Evolutionary conservation across 2,113 vertebrate species (phyloP).

Genomic region (Sphaerodactylus townsendi): DNA sequence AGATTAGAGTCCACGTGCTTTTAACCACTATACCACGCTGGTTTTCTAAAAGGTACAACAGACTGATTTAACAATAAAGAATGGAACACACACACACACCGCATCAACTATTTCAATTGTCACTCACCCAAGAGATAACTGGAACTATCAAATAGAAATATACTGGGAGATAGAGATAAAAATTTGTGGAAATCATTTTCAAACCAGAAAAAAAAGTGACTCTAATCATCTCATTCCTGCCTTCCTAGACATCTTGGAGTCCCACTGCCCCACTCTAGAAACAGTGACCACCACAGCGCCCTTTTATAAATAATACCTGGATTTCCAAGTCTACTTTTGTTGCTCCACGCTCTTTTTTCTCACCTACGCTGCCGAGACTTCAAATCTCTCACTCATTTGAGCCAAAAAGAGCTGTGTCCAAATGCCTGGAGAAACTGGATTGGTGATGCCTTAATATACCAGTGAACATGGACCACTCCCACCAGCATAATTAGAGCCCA

Average conservation of each 20-base stretch:
- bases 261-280: background rate
- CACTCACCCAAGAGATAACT: background rate
- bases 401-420: background rate
- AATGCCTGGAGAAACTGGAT: too few relatives aligned
- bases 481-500: background rate
- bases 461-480: background rate
- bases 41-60: background rate
- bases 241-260: background rate
- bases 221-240: background rate
- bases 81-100: too few relatives aligned
- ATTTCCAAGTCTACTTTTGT: background rate
- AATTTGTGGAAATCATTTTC: background rate
- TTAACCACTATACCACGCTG: too few relatives aligned
- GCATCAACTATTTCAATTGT: background rate
- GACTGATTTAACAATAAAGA: too few relatives aligned
- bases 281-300: background rate
- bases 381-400: background rate
- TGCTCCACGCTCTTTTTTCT: background rate
- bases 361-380: background rate
- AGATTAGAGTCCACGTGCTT: too few relatives aligned
- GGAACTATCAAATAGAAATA: background rate
- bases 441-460: background rate
- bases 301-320: background rate
- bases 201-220: background rate
- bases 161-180: background rate